Evolutionary conservation across 2,113 vertebrate genomes (phyloP).

Genomic region (Asarcornis scutulata): DNA sequence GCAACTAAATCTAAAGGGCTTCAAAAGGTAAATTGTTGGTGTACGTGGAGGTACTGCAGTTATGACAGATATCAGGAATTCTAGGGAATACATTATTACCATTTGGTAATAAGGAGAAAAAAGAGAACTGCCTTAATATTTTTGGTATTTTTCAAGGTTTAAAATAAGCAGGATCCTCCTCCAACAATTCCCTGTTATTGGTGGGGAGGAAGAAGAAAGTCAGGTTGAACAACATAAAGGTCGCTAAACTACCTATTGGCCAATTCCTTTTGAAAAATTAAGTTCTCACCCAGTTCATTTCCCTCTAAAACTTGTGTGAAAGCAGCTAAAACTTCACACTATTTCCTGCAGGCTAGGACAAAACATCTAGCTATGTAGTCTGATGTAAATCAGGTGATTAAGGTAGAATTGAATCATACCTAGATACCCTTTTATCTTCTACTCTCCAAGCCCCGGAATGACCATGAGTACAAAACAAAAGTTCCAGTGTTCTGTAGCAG

Average conservation of each 20-base stretch:
- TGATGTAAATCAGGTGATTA: not conserved
- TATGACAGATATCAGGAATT: not conserved
- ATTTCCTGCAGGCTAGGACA: not conserved
- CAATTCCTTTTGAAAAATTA: conserved; percentile 29
- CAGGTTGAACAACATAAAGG: not conserved
- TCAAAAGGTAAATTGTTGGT: not conserved
- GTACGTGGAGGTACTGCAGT: not conserved
- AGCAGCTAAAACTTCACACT: conserved; percentile 9
- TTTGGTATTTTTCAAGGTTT: not conserved
- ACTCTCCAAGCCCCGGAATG: not conserved
- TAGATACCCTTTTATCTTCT: not conserved
- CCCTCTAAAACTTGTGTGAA: not conserved
- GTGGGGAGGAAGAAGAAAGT: not conserved
- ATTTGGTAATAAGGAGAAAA: not conserved
- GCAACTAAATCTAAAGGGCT: not conserved
- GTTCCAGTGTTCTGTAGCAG: not conserved
- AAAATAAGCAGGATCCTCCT: not conserved
- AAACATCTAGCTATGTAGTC: not conserved
- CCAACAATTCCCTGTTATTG: not conserved
- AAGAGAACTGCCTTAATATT: not conserved
- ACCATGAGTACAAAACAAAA: not conserved
- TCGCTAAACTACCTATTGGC: conserved; percentile 24
- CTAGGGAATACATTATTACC: not conserved
- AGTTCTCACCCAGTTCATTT: conserved; percentile 25
- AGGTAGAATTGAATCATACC: not conserved